Evolutionary conservation across 2,888 invertebrate species (phyloP).

Genomic region (Protophormia terraenovae): DNA sequence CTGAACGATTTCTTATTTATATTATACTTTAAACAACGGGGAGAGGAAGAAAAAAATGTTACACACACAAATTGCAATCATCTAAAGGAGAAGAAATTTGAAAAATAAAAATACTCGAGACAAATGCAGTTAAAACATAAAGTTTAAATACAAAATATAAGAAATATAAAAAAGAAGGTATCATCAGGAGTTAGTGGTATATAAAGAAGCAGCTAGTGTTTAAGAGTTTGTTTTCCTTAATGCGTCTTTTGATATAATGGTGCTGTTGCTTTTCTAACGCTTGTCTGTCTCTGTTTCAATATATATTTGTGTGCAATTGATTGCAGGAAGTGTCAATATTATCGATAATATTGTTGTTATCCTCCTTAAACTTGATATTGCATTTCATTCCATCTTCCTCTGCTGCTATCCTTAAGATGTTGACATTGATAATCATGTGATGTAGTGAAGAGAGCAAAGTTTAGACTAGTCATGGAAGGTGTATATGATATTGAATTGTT

Average conservation of each 20-base stretch:
- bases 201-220: no score
- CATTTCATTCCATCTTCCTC: neutral
- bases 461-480: neutral
- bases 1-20: constrained; percentile 55
- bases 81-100: constrained; percentile 9
- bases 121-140: constrained; percentile 57
- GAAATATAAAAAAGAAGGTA: no score
- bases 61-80: constrained; percentile 60
- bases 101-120: constrained; percentile 59
- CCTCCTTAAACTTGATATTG: constrained; percentile 63
- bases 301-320: constrained; percentile 58
- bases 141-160: no score
- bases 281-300: neutral
- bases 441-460: constrained; percentile 11
- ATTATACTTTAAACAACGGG: no score
- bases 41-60: no score
- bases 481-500: neutral
- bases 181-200: no score
- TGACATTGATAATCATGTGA: constrained; percentile 67
- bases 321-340: constrained; percentile 72
- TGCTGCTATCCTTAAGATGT: constrained; percentile 12
- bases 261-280: constrained; percentile 40
- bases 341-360: constrained; percentile 71
- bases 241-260: constrained; percentile 53
- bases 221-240: no score